These are phyloP conservation scores for Athene noctua DNA, from an alignment of 2,113 vertebrate species.

Conservation along the genomic window DNA sequence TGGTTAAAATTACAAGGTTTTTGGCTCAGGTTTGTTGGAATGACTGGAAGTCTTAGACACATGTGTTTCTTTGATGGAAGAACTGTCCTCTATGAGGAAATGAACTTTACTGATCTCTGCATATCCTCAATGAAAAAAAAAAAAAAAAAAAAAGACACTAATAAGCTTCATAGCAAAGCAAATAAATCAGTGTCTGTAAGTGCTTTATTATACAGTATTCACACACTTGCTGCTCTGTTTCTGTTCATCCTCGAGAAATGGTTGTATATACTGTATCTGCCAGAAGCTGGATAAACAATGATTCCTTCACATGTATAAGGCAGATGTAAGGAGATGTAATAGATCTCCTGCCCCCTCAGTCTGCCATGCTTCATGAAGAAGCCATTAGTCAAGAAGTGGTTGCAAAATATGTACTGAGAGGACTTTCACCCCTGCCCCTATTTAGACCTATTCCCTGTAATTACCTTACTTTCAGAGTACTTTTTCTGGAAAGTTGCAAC, in stretches of 20 bases:
- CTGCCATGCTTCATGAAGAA: background rate
- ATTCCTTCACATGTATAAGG: background rate
- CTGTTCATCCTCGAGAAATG: background rate
- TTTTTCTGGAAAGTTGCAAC: background rate
- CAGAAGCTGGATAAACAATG: background rate
- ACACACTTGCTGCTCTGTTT: background rate
- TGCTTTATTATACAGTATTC: background rate
- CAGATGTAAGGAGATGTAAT: background rate
- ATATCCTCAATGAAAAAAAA: background rate
- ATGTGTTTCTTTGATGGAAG: background rate
- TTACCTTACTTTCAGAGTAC: background rate
- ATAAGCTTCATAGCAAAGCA: background rate
- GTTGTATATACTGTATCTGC: background rate
- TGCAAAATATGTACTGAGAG: background rate
- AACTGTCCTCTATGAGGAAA: background rate
- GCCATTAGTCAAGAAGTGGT: background rate
- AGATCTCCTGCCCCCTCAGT: background rate
- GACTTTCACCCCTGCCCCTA: background rate
- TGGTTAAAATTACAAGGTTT: background rate
- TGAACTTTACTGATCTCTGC: background rate
- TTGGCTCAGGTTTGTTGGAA: background rate
- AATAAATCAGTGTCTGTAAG: background rate
- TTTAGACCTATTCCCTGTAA: background rate
- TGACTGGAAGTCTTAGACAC: background rate
- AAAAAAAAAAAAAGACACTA: background rate